Base-by-base conservation (phyloP, 2,888 invertebrate genomes). In the Branchipolynoe longqiensis region DNA sequence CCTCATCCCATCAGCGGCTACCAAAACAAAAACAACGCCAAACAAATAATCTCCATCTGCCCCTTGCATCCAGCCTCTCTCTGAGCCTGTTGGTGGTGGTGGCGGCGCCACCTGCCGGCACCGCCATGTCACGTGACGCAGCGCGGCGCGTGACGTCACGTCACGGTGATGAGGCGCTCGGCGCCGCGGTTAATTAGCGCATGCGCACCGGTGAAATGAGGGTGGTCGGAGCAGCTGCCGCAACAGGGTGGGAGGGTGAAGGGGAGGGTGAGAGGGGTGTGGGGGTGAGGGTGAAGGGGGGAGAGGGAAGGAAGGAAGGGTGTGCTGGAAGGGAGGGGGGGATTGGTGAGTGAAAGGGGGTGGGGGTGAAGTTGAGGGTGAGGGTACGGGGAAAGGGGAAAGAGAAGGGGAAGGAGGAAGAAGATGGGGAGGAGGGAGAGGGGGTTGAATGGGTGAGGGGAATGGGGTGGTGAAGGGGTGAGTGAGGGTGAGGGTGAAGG, bases 61-160 rank as follows among this genome's bases (percentile, higher is more conserved):
- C 69, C 3, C 18, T 22, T 1, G 14, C 62, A 69, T 36, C 33
- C 38, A 69, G 38, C 18, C 69, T 69, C 38, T 38, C 69, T 33
- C 69, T 38, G 38, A 69, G 69, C 69, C 69, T 36, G 14, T 18
- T 38, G 36, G 25, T n/a, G 38, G 38, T 22, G 36, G 69, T 38
- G 36, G 69, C 22, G n/a, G 78, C 48, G 78, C 48, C 78, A 78
- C 48, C 78, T 78, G 78, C 28, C 48, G 4, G 28, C 69, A 36
- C 14, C 28, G 36, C 48, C 28, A 69, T 38, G 48, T 48, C 62
- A n/a, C 78, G 36, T 73, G 78, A 78, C 78, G n/a, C 78, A 33
- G 28, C 78, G 28, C 78, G 54, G 41, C 8, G 48, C 78, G 78
- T 48, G 41, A 41, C 54, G 33, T 78, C 28, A 78, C 78, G 78